Evolutionary conservation across 2,888 invertebrate species (phyloP).

Genomic region (Lysandra bellargus): DNA sequence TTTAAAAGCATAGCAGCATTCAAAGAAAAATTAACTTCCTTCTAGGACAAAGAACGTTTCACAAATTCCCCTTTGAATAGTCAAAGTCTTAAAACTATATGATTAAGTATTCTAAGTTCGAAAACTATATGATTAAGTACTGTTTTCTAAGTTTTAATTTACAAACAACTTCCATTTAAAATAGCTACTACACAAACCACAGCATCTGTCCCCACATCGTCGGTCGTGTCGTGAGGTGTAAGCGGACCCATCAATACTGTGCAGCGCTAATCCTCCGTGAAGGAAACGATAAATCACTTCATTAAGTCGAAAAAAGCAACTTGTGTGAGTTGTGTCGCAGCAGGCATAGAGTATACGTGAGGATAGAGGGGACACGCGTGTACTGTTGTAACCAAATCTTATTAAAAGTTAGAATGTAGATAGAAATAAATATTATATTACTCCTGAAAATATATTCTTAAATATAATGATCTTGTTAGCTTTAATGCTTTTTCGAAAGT

Average conservation of each 20-base stretch:
- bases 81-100: no score
- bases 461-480: no score
- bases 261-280: slow-evolving; percentile 56
- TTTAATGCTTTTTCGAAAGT: no score
- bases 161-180: not conserved
- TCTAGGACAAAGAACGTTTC: no score
- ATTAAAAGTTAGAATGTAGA: not conserved
- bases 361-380: not conserved
- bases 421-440: no score
- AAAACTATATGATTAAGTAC: no score
- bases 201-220: slow-evolving; percentile 27
- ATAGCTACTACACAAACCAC: not conserved
- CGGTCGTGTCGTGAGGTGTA: slow-evolving; percentile 38
- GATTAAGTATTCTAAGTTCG: no score
- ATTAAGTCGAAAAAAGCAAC: slow-evolving; percentile 54
- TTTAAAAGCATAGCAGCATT: no score
- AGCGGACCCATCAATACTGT: slow-evolving; percentile 45
- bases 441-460: no score
- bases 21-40: no score
- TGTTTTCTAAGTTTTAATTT: no score
- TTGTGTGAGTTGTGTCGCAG: slow-evolving; percentile 34
- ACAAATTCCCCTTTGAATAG: no score
- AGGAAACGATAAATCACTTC: slow-evolving; percentile 65
- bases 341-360: not conserved
- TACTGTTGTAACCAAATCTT: not conserved